A percentile compares a stretch with the other conserved stretches of the same genome.
Conservation (phyloP, 2,888 invertebrate species). For the Iphiclides podalirius region DNA sequence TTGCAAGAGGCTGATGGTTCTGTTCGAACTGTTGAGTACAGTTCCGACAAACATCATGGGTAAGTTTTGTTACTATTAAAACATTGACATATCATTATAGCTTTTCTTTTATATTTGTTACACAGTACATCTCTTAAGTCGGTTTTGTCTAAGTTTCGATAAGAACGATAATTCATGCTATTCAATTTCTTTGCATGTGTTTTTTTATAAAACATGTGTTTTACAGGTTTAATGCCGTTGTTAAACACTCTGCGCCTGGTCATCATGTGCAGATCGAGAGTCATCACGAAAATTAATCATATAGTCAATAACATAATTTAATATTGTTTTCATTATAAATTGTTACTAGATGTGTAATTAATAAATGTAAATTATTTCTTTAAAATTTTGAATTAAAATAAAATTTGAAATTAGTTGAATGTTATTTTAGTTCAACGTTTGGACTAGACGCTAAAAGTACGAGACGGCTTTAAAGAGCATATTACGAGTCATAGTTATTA, state of each 20-base stretch:
- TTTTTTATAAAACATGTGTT: too few species aligned
- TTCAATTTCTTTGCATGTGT: too few species aligned
- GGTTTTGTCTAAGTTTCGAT: too few species aligned
- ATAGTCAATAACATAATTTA: constrained; percentile 29
- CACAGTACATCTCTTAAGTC: too few species aligned
- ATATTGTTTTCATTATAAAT: constrained; percentile 36
- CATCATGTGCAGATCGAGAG: constrained; percentile 62
- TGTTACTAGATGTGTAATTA: constrained; percentile 69
- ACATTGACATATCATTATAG: too few species aligned
- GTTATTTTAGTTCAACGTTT: neutral
- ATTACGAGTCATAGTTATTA: too few species aligned
- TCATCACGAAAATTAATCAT: constrained; percentile 54
- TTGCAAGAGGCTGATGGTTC: constrained; percentile 81
- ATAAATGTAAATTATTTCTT: constrained; percentile 27
- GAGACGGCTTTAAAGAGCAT: too few species aligned
- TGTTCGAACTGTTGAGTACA: constrained; percentile 81
- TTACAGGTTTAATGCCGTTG: constrained; percentile 79
- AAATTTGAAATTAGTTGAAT: neutral
- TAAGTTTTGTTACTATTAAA: constrained; percentile 53
- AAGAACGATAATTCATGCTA: too few species aligned
- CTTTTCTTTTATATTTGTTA: too few species aligned
- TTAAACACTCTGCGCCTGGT: constrained; percentile 75
- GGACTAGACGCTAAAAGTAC: neutral
- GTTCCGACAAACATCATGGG: constrained; percentile 79
- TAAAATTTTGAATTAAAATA: constrained; percentile 10